These are phyloP conservation scores for Mobula hypostoma DNA, from an alignment of 2,113 vertebrate genomes.

Conservation along the genomic window DNA sequence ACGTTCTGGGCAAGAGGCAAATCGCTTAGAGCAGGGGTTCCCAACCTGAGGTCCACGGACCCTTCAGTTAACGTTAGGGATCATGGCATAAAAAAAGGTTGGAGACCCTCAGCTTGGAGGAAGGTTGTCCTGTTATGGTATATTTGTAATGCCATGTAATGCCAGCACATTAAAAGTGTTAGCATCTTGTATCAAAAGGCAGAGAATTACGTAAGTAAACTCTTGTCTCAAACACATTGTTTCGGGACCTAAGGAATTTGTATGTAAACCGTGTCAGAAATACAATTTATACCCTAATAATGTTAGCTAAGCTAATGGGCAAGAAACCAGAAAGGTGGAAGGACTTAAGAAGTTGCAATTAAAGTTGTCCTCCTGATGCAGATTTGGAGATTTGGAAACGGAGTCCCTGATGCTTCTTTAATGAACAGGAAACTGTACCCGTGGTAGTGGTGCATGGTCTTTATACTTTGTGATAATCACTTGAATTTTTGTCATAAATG, in stretches of 20 bases:
- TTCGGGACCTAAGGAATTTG: neutral
- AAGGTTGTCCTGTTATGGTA: neutral
- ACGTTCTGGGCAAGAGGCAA: neutral
- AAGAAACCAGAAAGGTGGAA: neutral
- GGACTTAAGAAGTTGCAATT: neutral
- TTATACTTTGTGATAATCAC: neutral
- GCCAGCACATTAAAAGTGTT: neutral
- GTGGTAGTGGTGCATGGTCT: neutral
- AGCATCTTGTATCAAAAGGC: neutral
- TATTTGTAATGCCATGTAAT: neutral
- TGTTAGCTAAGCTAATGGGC: neutral
- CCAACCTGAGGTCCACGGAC: no score
- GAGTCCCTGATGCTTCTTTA: neutral
- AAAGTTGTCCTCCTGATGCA: neutral
- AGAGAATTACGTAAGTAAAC: neutral
- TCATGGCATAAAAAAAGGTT: no score
- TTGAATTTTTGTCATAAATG: neutral
- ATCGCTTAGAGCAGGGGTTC: neutral
- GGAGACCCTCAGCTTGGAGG: neutral
- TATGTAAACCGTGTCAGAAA: neutral
- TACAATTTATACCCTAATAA: neutral
- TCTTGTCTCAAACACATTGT: neutral
- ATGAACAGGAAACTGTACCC: neutral
- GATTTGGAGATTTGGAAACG: neutral
- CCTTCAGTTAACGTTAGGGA: no score